phyloP scores from a whole-genome alignment of 2,113 vertebrate species.

The Gymnarchus niloticus region DNA sequence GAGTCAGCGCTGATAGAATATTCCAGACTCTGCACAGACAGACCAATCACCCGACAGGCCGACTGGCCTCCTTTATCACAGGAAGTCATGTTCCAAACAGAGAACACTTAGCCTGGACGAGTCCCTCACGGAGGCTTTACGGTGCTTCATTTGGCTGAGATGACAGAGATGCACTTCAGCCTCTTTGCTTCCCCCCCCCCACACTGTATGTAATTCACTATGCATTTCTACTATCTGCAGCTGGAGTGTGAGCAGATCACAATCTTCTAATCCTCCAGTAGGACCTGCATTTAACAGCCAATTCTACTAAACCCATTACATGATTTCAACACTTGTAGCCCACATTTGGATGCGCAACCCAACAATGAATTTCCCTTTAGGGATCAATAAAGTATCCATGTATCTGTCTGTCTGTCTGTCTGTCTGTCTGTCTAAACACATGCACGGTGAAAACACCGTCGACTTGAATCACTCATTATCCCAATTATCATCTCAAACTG shows the following conservation, averaged over 20 bases:
- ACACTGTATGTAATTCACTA: not conserved
- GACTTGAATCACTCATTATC: not conserved
- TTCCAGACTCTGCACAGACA: not conserved
- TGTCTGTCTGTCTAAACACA: not conserved
- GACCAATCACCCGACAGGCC: not conserved
- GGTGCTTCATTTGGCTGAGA: not conserved
- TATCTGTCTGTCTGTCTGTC: too few species aligned
- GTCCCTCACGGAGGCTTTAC: not conserved
- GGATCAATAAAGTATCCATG: too few species aligned
- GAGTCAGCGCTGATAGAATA: too few species aligned
- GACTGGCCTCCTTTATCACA: not conserved
- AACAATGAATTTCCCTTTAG: conserved; percentile 13
- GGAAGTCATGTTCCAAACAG: not conserved
- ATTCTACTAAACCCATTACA: not conserved
- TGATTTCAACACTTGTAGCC: conserved; percentile 1
- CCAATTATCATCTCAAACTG: conserved; percentile 3
- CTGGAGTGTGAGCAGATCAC: not conserved
- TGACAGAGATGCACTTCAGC: not conserved
- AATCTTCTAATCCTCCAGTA: not conserved
- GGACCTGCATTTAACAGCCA: not conserved
- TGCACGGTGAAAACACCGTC: not conserved
- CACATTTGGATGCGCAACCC: conserved; percentile 27
- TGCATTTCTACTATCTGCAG: conserved; percentile 3
- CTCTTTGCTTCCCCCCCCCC: not conserved
- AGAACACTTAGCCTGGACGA: not conserved